Percentiles rank a stretch among this genome's conserved stretches.
phyloP scores from a whole-genome alignment of 2,888 invertebrate species.

The Pristionchus maxplancki region DNA sequence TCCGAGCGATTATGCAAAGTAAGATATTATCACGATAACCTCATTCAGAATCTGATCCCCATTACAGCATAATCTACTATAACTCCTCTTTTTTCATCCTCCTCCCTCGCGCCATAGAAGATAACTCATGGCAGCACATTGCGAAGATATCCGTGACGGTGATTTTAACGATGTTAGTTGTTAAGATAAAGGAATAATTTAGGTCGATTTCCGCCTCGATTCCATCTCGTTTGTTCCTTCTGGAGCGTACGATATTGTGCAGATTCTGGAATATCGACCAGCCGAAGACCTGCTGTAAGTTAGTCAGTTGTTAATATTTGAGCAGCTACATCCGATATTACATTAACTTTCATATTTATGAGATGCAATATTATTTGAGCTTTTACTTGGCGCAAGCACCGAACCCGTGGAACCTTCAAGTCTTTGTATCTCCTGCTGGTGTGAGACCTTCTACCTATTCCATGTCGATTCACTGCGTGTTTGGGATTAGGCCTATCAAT shows the following conservation, averaged over 20 bases:
- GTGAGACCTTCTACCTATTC: too few relatives aligned
- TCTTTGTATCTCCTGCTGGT: neutral
- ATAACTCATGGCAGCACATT: neutral
- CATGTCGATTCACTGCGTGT: too few relatives aligned
- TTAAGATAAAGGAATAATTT: neutral
- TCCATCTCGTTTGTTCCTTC: neutral
- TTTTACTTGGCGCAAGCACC: slow-evolving; percentile 6
- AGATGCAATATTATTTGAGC: too few relatives aligned
- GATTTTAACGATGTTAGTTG: too few relatives aligned
- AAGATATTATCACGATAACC: neutral
- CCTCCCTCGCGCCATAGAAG: neutral
- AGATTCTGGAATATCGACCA: neutral
- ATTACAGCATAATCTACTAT: neutral
- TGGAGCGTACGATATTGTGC: neutral
- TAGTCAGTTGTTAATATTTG: too few relatives aligned
- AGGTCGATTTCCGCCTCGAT: neutral
- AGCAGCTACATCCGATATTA: too few relatives aligned
- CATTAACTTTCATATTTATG: too few relatives aligned
- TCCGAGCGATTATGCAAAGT: neutral
- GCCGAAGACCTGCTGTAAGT: neutral
- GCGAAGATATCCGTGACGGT: neutral
- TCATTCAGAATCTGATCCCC: neutral
- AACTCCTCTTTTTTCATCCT: neutral
- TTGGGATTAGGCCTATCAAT: too few relatives aligned
- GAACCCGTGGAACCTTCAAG: neutral